These are phyloP conservation scores for Trematomus loennbergii DNA, from an alignment of 2,113 vertebrate genomes.

Conservation along the genomic window DNA sequence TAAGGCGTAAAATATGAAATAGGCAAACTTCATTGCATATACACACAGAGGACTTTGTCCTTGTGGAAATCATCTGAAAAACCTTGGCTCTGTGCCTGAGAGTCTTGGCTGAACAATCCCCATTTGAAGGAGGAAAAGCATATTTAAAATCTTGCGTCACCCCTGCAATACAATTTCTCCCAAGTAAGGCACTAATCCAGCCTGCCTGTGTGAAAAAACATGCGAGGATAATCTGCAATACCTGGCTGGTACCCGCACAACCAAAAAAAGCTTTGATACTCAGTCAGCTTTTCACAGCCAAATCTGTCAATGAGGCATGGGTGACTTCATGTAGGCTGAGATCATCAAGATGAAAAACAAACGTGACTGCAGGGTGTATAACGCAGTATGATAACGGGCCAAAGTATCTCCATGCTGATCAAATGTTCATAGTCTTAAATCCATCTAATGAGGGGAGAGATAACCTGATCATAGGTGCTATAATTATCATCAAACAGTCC, in stretches of 20 bases:
- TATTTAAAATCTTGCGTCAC: conserved; percentile 60
- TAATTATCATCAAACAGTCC: not conserved
- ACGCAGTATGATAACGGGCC: not conserved
- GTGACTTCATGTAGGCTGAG: conserved; percentile 35
- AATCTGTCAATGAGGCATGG: conserved; percentile 35
- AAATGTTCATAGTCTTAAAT: conserved; percentile 21
- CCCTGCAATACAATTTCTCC: conserved; percentile 27
- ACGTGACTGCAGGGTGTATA: conserved; percentile 17
- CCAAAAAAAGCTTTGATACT: conserved; percentile 40
- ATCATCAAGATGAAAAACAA: conserved; percentile 31
- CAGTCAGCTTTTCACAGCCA: conserved; percentile 48
- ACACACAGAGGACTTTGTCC: conserved; percentile 31
- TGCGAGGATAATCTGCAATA: conserved; percentile 53
- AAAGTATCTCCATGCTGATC: conserved; percentile 17
- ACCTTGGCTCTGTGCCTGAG: conserved; percentile 41
- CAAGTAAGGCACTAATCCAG: conserved; percentile 50
- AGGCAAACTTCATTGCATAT: conserved; percentile 19
- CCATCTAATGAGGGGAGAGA: conserved; percentile 18
- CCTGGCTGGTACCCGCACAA: conserved; percentile 26
- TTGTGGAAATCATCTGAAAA: conserved; percentile 50
- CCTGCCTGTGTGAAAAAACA: conserved; percentile 47
- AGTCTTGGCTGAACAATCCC: conserved; percentile 42
- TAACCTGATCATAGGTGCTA: conserved; percentile 1
- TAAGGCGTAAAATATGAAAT: conserved; percentile 21
- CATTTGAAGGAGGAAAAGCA: conserved; percentile 53